Percentiles rank a stretch among this genome's conserved stretches.
These are phyloP conservation scores for Oryzaephilus surinamensis DNA, from an alignment of 1,140 invertebrate genomes.

Conservation along the genomic window DNA sequence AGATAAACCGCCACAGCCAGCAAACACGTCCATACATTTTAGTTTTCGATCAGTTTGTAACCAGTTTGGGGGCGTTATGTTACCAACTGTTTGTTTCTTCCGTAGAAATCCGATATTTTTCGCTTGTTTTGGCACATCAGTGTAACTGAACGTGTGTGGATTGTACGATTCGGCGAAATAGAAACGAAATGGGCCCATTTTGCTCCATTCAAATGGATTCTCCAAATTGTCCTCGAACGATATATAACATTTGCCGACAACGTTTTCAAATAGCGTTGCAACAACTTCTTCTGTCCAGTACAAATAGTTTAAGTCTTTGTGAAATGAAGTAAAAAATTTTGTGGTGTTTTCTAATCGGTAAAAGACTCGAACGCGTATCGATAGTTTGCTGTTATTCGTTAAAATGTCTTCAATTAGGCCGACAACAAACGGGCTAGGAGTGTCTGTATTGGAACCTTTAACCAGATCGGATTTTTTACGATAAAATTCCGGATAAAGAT, in stretches of 20 bases:
- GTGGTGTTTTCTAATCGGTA: constrained; percentile 72
- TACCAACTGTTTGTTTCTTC: constrained; percentile 38
- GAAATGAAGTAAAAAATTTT: constrained; percentile 40
- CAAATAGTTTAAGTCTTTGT: constrained; percentile 61
- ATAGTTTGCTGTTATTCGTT: constrained; percentile 43
- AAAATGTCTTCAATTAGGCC: constrained; percentile 26
- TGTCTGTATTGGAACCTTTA: constrained; percentile 60
- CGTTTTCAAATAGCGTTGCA: constrained; percentile 40
- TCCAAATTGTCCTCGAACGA: constrained; percentile 45
- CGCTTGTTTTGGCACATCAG: constrained; percentile 51
- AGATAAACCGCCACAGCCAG: constrained; percentile 73
- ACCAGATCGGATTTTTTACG: constrained; percentile 54
- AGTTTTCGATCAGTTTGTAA: constrained; percentile 41
- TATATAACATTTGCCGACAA: constrained; percentile 55
- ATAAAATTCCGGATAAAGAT: constrained; percentile 68
- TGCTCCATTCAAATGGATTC: constrained; percentile 50
- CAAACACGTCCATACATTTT: constrained; percentile 73
- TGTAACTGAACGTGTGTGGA: constrained; percentile 43
- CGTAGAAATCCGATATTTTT: constrained; percentile 46
- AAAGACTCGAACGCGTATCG: constrained; percentile 56
- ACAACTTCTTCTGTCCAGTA: constrained; percentile 68
- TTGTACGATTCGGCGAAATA: constrained; percentile 68
- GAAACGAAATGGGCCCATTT: constrained; percentile 55
- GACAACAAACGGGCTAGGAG: constrained; percentile 62
- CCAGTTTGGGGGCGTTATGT: constrained; percentile 30